Evolutionary conservation across 2,888 invertebrate genomes (phyloP).

Genomic region (Calliphora vomitoria): DNA sequence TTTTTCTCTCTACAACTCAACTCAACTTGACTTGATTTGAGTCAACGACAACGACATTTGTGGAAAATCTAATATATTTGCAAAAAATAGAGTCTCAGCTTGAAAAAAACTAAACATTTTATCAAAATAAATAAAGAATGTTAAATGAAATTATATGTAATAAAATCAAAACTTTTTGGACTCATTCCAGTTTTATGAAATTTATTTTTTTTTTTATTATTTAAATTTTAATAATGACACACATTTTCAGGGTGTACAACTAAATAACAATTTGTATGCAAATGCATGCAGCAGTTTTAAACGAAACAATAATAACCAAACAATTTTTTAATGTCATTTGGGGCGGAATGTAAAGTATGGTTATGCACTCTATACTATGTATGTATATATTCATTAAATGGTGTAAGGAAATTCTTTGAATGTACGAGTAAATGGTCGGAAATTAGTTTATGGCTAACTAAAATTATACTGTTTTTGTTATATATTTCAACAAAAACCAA

Average conservation of each 20-base stretch:
- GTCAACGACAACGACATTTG: neutral
- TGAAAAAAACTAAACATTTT: slow-evolving; percentile 39
- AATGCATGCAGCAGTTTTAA: slow-evolving; percentile 36
- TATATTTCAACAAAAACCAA: too few relatives aligned
- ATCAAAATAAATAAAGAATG: slow-evolving; percentile 2
- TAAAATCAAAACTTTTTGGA: slow-evolving; percentile 58
- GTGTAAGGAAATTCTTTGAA: too few relatives aligned
- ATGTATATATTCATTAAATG: neutral
- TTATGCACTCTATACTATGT: neutral
- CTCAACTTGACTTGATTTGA: slow-evolving; percentile 42
- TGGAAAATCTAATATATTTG: slow-evolving; percentile 4
- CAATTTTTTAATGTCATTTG: slow-evolving; percentile 10
- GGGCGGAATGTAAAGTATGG: neutral
- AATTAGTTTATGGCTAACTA: too few relatives aligned
- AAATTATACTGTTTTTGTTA: too few relatives aligned
- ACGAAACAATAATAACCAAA: neutral
- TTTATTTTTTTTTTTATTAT: neutral
- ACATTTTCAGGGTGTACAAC: slow-evolving; percentile 63
- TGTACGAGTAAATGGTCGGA: too few relatives aligned
- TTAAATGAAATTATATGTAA: slow-evolving; percentile 54
- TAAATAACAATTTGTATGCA: slow-evolving; percentile 60
- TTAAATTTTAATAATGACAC: slow-evolving; percentile 63
- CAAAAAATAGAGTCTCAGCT: slow-evolving; percentile 18
- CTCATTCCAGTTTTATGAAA: slow-evolving; percentile 65
- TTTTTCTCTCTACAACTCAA: neutral